Evolutionary conservation across 2,113 vertebrate genomes (phyloP).

Genomic region (Semnornis frantzii): DNA sequence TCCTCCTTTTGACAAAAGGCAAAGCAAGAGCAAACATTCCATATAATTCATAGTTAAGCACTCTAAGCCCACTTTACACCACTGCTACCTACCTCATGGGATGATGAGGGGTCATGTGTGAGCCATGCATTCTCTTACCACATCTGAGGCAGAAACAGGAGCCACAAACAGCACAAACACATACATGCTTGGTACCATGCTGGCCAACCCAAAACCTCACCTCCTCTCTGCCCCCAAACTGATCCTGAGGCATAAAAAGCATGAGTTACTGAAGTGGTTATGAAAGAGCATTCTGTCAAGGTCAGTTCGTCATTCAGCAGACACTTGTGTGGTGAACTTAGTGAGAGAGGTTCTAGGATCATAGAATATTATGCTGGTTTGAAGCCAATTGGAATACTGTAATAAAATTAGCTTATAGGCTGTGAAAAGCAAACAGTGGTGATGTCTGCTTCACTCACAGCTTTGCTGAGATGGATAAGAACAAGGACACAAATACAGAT

Average conservation of each 20-base stretch:
- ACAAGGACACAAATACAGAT: too few relatives aligned
- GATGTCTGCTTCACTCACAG: too few relatives aligned
- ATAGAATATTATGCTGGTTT: too few relatives aligned
- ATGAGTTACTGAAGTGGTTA: rapidly evolving
- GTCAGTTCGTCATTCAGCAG: rapidly evolving
- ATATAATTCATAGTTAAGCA: neutral
- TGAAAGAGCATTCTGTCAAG: neutral
- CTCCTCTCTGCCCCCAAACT: neutral
- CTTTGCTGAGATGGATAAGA: too few relatives aligned
- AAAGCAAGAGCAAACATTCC: neutral
- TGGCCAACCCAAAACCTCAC: neutral
- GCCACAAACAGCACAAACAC: neutral
- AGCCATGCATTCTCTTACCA: rapidly evolving
- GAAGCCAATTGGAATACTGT: too few relatives aligned
- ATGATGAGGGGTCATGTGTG: rapidly evolving
- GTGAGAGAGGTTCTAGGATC: neutral
- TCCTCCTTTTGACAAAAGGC: neutral
- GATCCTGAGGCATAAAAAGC: neutral
- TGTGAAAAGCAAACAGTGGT: too few relatives aligned
- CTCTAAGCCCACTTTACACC: rapidly evolving
- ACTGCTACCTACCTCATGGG: rapidly evolving
- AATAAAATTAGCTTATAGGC: too few relatives aligned
- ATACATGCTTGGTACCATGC: rapidly evolving
- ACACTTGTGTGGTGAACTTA: neutral
- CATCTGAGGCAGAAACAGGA: neutral